Conservation (phyloP, 2,797 vertebrate genomes). For the Typhlichthys eigenmanni region DNA sequence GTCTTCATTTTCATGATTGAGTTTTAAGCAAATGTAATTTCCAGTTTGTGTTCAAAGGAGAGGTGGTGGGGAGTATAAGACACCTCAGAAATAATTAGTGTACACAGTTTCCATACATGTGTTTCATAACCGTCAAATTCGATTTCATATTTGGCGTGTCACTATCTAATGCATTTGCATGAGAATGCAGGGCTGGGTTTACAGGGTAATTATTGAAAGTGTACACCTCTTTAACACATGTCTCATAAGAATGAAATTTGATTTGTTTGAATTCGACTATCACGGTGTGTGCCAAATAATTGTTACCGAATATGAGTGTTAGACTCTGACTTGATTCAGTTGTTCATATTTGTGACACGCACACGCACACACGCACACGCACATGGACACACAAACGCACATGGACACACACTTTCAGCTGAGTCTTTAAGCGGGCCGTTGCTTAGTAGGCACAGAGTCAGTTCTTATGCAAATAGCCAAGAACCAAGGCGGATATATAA, state of each 20-base stretch:
- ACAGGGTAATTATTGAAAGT: slow-evolving; percentile 97
- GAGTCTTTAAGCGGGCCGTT: slow-evolving; percentile 73
- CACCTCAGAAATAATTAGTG: slow-evolving; percentile 98
- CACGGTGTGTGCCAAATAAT: slow-evolving; percentile 79
- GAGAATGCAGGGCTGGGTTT: slow-evolving; percentile 88
- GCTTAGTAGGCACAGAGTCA: slow-evolving; percentile 76
- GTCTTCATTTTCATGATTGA: slow-evolving; percentile 99
- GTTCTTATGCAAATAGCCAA: slow-evolving; percentile 80
- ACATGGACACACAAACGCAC: slow-evolving; percentile 3
- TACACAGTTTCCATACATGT: slow-evolving; percentile 94
- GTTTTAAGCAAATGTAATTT: slow-evolving; percentile 99
- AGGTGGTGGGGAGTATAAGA: slow-evolving; percentile 50
- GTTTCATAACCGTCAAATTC: slow-evolving; percentile 99
- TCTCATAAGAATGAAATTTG: slow-evolving; percentile 93
- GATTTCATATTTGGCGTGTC: slow-evolving; percentile 97
- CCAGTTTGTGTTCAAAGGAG: slow-evolving; percentile 72
- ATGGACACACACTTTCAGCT: slow-evolving; percentile 30
- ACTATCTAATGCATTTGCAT: slow-evolving; percentile 98
- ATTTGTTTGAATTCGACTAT: slow-evolving; percentile 93
- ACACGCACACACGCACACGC: slow-evolving; percentile 32
- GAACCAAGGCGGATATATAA: slow-evolving; percentile 70
- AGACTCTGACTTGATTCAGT: slow-evolving; percentile 72
- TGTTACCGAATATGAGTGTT: slow-evolving; percentile 81
- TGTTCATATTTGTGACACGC: slow-evolving; percentile 72
- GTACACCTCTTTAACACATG: slow-evolving; percentile 98